Evolutionary conservation across 2,797 vertebrate genomes (phyloP), one percentile per base, ranked within the genome.

Genomic region (Pangasius krempfi): DNA sequence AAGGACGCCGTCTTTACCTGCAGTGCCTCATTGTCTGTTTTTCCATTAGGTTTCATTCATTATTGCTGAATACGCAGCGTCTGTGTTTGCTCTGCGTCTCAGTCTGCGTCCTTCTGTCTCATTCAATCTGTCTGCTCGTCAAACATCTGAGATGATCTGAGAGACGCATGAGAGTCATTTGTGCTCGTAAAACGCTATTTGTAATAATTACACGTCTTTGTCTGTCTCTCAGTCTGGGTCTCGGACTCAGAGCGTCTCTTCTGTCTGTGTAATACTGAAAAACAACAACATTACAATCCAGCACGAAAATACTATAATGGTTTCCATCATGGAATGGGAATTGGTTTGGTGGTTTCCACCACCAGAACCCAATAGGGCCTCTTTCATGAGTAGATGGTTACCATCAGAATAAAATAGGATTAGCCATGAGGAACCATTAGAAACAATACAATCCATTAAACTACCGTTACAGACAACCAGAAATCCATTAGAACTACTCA

Each of bases 71-170:
- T 56, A 10, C 7, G 7, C 50, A 56, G 78, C 0, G 4, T 56
- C 50, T 78, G 75, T 78, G 50, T 78, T 78, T 78, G 47, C n/a
- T 78, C 50, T 12, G 52, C 18, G n/a, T 54, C 50, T 54, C 50
- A 18, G 47, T 3, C 47, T 52, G 50, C 1, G 3, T 79, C 50
- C n/a, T 22, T 37, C 78, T 56, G 78, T 80, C 78, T 80, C n/a
- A 4, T 52, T 58, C 9, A 14, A 80, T 56, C 52, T 80, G 78
- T 56, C 78, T 33, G 50, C 78, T 33, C 52, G 18, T 56, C 78
- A 80, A 80, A 80, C 52, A 80, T 80, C 27, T 78, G 75, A 78
- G 75, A 78, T 54, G 47, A 54, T 54, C 47, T 27, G 18, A 47
- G 47, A 78, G 75, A 78, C 22, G 40, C 22, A 47, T 0, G 3